Conservation (phyloP, 1,140 invertebrate species). For the Schlechtendalia chinensis region DNA sequence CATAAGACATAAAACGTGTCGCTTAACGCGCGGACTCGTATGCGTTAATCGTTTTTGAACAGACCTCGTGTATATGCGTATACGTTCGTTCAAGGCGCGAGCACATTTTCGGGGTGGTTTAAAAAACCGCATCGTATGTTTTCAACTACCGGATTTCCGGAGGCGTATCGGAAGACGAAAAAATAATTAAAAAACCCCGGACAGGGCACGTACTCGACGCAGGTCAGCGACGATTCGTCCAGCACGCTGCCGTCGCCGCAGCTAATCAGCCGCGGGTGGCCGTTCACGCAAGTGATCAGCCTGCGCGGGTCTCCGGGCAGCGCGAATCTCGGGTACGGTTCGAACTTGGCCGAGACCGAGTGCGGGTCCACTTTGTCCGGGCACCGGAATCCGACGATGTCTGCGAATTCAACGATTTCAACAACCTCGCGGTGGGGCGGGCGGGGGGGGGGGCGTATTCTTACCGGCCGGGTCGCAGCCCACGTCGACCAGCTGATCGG, state of each 20-base stretch:
- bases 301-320: constrained; percentile 78
- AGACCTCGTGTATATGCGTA: too few species aligned
- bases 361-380: constrained; percentile 59
- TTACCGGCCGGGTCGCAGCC: constrained; percentile 80
- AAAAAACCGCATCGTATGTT: too few species aligned
- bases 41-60: too few species aligned
- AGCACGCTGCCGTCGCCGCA: constrained; percentile 85
- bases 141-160: too few species aligned
- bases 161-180: too few species aligned
- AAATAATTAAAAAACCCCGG: too few species aligned
- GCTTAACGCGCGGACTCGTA: too few species aligned
- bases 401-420: constrained; percentile 58
- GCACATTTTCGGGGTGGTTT: too few species aligned
- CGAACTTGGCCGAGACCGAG: constrained; percentile 77
- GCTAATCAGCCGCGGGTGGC: constrained; percentile 77
- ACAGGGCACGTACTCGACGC: constrained; percentile 68
- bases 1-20: too few species aligned
- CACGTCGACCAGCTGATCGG: constrained; percentile 75
- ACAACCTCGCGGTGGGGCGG: too few species aligned
- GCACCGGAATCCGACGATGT: constrained; percentile 79
- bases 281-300: constrained; percentile 84
- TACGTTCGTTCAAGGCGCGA: too few species aligned
- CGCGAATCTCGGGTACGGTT: constrained; percentile 84
- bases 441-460: too few species aligned
- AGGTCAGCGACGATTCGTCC: constrained; percentile 76